Evolutionary conservation across 1,140 invertebrate species (phyloP).

Genomic region (Onthophagus taurus): DNA sequence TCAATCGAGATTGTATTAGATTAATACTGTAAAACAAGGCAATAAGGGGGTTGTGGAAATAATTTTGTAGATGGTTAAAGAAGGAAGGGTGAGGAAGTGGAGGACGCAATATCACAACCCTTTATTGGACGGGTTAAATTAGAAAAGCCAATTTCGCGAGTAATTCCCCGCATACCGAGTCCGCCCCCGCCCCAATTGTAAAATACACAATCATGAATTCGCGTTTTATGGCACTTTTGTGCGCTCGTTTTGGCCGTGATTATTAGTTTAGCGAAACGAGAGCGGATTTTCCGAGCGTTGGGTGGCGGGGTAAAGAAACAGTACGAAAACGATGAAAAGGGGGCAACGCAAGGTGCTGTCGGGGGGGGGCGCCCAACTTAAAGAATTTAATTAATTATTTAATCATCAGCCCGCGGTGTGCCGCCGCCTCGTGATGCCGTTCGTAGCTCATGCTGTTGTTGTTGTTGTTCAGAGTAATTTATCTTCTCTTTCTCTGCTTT

Average conservation of each 20-base stretch:
- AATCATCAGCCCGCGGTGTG: no score
- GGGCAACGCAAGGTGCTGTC: conserved; percentile 18
- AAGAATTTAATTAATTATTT: conserved; percentile 33
- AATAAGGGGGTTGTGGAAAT: conserved; percentile 28
- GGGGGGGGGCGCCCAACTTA: conserved; percentile 25
- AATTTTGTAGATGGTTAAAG: background rate
- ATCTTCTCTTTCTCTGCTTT: no score
- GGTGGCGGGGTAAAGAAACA: no score
- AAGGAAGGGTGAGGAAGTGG: conserved; percentile 20
- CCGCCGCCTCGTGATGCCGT: no score
- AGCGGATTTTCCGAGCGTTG: no score
- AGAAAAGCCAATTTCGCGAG: conserved; percentile 29
- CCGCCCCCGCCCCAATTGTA: conserved; percentile 31
- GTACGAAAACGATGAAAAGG: conserved; percentile 15
- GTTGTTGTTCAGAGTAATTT: no score
- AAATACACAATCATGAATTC: conserved; percentile 30
- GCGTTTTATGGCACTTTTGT: conserved; percentile 26
- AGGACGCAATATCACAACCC: conserved; percentile 30
- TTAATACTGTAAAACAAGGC: conserved; percentile 31
- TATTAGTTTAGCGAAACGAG: conserved; percentile 26
- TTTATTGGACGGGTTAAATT: conserved; percentile 30
- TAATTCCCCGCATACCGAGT: conserved; percentile 27
- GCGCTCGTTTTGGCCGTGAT: conserved; percentile 23
- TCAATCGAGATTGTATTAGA: no score
- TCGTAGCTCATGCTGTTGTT: no score